Conservation (phyloP, 2,113 vertebrate species). For the Antennarius striatus region DNA sequence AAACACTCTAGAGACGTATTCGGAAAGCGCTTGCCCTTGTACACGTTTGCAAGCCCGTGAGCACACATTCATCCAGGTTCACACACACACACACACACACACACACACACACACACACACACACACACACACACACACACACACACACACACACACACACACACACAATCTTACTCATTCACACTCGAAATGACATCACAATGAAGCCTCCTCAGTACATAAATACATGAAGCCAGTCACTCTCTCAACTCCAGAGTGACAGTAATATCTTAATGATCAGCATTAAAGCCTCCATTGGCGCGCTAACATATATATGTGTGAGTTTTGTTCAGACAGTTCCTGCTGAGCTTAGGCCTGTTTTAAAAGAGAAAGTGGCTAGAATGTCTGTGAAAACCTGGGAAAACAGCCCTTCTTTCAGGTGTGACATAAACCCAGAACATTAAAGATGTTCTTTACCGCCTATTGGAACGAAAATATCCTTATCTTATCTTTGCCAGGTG, state of each 20-base stretch:
- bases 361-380: neutral
- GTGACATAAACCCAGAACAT: neutral
- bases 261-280: neutral
- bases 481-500: neutral
- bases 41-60: slow-evolving; percentile 52
- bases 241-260: neutral
- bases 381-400: neutral
- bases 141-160: slow-evolving; percentile 5
- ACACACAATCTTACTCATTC: slow-evolving; percentile 23
- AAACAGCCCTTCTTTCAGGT: neutral
- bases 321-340: slow-evolving; percentile 1
- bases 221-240: slow-evolving; percentile 16
- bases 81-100: slow-evolving; percentile 20
- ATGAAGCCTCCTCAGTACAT: neutral
- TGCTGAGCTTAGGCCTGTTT: neutral
- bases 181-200: slow-evolving; percentile 21
- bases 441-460: neutral
- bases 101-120: slow-evolving; percentile 22
- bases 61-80: slow-evolving; percentile 49
- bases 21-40: slow-evolving; percentile 71
- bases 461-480: neutral
- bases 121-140: slow-evolving; percentile 7
- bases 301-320: neutral
- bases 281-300: neutral
- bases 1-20: slow-evolving; percentile 88